Conservation (phyloP, 1,140 invertebrate genomes). For the Luehdorfia chinensis region DNA sequence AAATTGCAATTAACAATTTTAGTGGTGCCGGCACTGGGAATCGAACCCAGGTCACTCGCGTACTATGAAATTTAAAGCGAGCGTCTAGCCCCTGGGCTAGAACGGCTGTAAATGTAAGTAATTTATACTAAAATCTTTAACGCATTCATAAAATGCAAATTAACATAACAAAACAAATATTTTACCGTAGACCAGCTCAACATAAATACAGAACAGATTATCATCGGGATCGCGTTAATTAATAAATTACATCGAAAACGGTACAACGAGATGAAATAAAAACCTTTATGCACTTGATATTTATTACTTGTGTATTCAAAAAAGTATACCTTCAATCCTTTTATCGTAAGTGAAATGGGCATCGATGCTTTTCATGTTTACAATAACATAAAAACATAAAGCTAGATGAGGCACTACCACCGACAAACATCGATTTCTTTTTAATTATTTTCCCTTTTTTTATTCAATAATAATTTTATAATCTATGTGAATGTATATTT, state of each 20-base stretch:
- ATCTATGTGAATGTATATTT: no score
- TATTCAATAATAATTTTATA: no score
- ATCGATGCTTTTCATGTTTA: neutral
- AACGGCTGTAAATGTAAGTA: no score
- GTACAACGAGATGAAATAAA: neutral
- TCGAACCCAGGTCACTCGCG: no score
- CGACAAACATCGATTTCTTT: neutral
- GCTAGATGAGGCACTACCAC: neutral
- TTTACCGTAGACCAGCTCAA: no score
- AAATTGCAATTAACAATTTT: no score
- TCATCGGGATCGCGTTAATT: slow-evolving; percentile 2
- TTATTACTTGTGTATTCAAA: neutral
- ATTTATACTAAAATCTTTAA: no score
- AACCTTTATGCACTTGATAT: neutral
- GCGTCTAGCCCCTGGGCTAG: no score
- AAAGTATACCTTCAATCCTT: neutral
- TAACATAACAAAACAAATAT: no score
- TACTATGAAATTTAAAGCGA: no score
- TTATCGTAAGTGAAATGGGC: slow-evolving; percentile 7
- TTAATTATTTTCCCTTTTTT: neutral
- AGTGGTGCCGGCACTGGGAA: no score
- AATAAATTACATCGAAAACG: slow-evolving; percentile 3
- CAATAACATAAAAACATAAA: neutral
- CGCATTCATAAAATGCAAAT: no score
- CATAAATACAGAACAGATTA: neutral